Conservation (phyloP, 1,140 invertebrate species). For the Stegodyphus dumicola region DNA sequence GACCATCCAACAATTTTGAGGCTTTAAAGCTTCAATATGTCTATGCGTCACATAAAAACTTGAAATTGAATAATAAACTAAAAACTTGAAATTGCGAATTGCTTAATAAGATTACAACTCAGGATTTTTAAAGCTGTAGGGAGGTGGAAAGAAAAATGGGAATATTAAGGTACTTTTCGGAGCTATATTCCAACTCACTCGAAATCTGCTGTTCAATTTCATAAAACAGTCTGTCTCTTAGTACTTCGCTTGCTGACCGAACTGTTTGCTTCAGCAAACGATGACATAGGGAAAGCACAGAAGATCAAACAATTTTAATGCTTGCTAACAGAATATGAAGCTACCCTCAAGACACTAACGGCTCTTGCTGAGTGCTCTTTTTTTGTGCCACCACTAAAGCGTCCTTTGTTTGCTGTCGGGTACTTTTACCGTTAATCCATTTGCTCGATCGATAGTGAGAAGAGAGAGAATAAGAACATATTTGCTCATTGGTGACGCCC, state of each 20-base stretch:
- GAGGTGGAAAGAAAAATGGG: no score
- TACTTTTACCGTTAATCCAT: constrained; percentile 41
- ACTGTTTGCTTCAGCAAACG: not conserved
- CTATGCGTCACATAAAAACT: no score
- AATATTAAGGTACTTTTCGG: no score
- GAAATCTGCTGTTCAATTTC: no score
- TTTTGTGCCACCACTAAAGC: not conserved
- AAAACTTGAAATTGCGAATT: no score
- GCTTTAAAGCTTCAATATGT: no score
- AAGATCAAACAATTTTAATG: constrained; percentile 46
- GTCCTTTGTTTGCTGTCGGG: constrained; percentile 23
- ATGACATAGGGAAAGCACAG: not conserved
- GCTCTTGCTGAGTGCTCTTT: constrained; percentile 12
- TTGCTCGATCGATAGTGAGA: constrained; percentile 40
- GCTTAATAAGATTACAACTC: no score
- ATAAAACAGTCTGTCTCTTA: no score
- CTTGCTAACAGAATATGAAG: not conserved
- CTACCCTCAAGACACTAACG: not conserved
- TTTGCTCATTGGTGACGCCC: constrained; percentile 39
- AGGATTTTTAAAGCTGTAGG: no score
- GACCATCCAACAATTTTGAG: no score
- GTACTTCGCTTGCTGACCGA: not conserved
- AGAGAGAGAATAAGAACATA: constrained; percentile 32
- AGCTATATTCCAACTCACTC: no score
- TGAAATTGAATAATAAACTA: no score